Percentiles rank a stretch among this genome's conserved stretches.
Conservation (phyloP, 2,113 vertebrate genomes). For the Mystacornis crossleyi region DNA sequence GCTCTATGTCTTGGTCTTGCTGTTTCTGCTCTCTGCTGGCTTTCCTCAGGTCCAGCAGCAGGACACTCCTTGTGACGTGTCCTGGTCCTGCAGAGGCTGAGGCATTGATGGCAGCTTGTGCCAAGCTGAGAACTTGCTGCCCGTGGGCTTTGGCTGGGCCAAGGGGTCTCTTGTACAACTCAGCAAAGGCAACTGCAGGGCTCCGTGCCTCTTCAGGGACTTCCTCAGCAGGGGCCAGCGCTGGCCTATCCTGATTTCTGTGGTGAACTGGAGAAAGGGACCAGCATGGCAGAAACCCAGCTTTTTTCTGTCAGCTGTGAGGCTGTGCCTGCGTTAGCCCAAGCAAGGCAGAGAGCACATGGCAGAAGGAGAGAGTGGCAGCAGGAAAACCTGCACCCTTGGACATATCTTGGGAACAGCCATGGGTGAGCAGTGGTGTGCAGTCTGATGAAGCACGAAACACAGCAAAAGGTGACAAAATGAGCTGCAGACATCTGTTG, state of each 20-base stretch:
- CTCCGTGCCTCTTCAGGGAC: not conserved
- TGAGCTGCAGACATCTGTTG: not conserved
- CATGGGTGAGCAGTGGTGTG: not conserved
- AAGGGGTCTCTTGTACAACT: not conserved
- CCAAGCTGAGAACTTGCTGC: not conserved
- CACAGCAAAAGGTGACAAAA: not conserved
- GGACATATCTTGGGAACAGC: fast-evolving
- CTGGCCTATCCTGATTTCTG: fast-evolving
- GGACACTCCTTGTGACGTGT: not conserved
- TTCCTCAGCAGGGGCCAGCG: not conserved
- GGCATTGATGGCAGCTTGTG: not conserved
- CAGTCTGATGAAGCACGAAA: not conserved
- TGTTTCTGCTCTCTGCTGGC: not conserved
- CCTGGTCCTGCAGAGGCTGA: fast-evolving
- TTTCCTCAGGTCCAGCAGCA: not conserved
- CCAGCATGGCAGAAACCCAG: not conserved
- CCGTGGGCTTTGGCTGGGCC: fast-evolving
- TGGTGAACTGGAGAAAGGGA: not conserved
- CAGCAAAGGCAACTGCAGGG: not conserved
- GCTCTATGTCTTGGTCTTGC: not conserved
- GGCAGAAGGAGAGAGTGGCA: not conserved
- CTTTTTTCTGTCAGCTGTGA: not conserved
- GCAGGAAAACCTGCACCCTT: not conserved
- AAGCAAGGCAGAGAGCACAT: fast-evolving
- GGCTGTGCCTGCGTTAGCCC: fast-evolving